Percentiles rank a stretch among this genome's conserved stretches.
Evolutionary conservation across 92 coral and sea anemone genomes (phyloP).

Genomic region (Umimayanthus chanpuru): DNA sequence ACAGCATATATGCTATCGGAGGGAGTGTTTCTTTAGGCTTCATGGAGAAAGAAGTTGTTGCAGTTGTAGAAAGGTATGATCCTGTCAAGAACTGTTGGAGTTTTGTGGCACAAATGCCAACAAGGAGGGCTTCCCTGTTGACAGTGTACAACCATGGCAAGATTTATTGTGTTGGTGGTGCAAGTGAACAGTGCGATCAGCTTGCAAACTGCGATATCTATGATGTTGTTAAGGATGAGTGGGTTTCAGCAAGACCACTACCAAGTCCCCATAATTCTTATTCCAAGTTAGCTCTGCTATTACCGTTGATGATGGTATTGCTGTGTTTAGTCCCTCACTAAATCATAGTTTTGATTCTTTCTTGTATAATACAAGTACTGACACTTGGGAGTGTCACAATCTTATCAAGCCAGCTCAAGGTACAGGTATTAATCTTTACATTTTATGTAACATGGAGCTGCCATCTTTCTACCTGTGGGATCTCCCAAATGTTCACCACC

Average conservation of each 20-base stretch:
- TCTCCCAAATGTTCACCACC: not conserved
- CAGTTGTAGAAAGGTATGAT: constrained; percentile 61
- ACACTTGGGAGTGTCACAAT: constrained; percentile 8
- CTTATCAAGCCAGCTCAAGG: constrained; percentile 6
- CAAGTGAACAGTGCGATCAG: not conserved
- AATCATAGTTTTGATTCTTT: constrained; percentile 17
- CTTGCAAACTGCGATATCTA: constrained; percentile 39
- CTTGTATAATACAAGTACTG: not conserved
- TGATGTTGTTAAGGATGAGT: constrained; percentile 23
- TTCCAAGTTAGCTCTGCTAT: not conserved
- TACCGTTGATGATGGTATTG: not conserved
- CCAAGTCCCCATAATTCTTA: not conserved
- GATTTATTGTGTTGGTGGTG: constrained; percentile 75
- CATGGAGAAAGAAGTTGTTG: not conserved
- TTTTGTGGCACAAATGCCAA: constrained; percentile 59
- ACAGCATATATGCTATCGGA: constrained; percentile 32
- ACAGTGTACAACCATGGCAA: constrained; percentile 55
- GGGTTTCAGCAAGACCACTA: not conserved
- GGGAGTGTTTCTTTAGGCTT: constrained; percentile 11
- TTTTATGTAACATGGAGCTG: constrained; percentile 29
- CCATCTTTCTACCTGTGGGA: constrained; percentile 12
- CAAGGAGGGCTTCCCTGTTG: constrained; percentile 56
- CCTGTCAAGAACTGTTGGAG: constrained; percentile 64
- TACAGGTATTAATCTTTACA: not conserved
- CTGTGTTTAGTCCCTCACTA: constrained; percentile 21